phyloP scores from a whole-genome alignment of 1,140 invertebrate species.

The Drosophila triauraria region DNA sequence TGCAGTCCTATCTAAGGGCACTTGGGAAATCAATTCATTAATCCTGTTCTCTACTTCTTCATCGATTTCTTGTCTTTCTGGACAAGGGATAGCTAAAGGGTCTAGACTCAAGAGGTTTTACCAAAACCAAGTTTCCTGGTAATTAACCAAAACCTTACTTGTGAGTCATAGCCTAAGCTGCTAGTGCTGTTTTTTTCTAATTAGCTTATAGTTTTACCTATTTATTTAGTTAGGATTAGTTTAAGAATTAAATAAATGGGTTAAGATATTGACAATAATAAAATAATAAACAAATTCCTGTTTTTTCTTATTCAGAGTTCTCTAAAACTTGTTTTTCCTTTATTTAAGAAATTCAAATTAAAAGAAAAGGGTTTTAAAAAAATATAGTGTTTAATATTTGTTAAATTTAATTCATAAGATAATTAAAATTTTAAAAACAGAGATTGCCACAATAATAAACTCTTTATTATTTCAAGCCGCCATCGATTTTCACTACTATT shows the following conservation, averaged over 20 bases:
- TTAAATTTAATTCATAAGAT: no score
- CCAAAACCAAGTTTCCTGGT: neutral
- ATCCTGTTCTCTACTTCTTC: neutral
- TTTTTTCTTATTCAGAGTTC: no score
- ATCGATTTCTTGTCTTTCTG: slow-evolving; percentile 2
- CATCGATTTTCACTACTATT: neutral
- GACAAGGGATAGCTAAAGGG: neutral
- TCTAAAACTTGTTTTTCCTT: neutral
- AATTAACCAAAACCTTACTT: neutral
- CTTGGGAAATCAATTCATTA: slow-evolving; percentile 25
- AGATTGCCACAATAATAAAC: neutral
- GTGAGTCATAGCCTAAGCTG: no score
- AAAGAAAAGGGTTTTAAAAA: no score
- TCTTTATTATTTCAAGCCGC: neutral
- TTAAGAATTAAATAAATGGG: neutral
- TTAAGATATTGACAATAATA: no score
- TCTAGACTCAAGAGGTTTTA: neutral
- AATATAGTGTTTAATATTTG: no score
- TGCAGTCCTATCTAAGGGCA: neutral
- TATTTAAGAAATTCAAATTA: neutral
- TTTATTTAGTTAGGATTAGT: neutral
- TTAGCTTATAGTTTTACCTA: neutral
- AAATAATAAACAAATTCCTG: neutral
- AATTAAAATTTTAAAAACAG: no score
- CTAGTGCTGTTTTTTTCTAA: no score